Percentiles rank a stretch among this genome's conserved stretches.
These are phyloP conservation scores for Coelinius sp. DNA, from an alignment of 2,888 invertebrate genomes.

Conservation along the genomic window DNA sequence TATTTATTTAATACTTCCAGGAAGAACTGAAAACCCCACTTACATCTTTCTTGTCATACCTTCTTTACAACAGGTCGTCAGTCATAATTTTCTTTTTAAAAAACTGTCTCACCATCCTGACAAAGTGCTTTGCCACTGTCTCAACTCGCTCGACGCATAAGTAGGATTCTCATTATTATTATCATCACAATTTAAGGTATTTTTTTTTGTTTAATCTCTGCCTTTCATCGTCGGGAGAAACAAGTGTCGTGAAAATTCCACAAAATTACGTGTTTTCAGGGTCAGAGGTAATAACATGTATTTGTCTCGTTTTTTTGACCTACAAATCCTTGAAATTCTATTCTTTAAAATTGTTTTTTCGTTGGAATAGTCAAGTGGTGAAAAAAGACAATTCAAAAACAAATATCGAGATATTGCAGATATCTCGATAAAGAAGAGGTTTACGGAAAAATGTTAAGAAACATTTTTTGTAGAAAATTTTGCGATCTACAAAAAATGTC, in stretches of 20 bases:
- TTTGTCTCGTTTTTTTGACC: not conserved
- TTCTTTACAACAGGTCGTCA: not conserved
- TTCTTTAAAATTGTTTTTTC: not conserved
- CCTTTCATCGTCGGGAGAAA: not conserved
- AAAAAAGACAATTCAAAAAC: too few species aligned
- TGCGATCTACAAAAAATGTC: too few species aligned
- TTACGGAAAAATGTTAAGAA: too few species aligned
- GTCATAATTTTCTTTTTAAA: slow-evolving; percentile 4
- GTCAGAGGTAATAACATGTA: not conserved
- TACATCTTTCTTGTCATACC: slow-evolving; percentile 1
- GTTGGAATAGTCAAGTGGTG: too few species aligned
- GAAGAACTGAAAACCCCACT: not conserved
- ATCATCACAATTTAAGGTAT: too few species aligned
- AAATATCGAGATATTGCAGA: too few species aligned
- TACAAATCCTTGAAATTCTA: not conserved
- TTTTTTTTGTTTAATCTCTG: slow-evolving; percentile 17
- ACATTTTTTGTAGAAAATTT: too few species aligned
- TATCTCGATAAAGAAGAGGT: too few species aligned
- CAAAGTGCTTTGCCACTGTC: slow-evolving; percentile 20
- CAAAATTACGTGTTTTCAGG: not conserved
- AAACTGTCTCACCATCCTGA: slow-evolving; percentile 28
- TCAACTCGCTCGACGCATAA: slow-evolving; percentile 41
- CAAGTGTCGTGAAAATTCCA: not conserved
- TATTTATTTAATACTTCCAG: not conserved
- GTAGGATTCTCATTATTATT: slow-evolving; percentile 37